phyloP scores from a whole-genome alignment of 2,113 vertebrate species.

The Pomatostomus ruficeps region DNA sequence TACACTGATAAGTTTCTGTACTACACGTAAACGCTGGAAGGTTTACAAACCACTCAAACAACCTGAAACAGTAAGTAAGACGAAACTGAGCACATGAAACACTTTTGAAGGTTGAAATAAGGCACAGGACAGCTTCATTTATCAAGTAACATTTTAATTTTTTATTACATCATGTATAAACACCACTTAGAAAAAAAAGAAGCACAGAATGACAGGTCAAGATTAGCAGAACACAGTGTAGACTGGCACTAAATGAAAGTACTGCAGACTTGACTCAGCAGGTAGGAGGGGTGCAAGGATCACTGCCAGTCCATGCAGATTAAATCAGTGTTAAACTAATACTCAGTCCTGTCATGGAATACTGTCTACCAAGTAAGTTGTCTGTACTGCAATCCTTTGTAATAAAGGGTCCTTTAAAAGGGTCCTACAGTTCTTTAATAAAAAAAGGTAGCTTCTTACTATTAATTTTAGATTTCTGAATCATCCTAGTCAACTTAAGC shows the following conservation, averaged over 20 bases:
- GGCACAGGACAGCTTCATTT: background rate
- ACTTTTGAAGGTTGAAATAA: background rate
- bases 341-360: background rate
- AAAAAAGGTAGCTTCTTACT: background rate
- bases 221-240: background rate
- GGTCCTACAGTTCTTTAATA: background rate
- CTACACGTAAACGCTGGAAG: background rate
- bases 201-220: background rate
- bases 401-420: background rate
- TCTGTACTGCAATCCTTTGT: background rate
- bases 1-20: background rate
- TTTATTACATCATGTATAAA: constrained; percentile 53
- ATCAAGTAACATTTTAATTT: background rate
- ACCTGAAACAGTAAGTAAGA: background rate
- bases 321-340: background rate
- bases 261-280: background rate
- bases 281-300: background rate
- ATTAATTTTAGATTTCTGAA: background rate
- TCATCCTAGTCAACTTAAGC: background rate
- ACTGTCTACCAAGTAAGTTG: background rate
- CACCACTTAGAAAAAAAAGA: background rate
- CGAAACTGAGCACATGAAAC: background rate
- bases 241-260: background rate
- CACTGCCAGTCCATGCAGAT: background rate
- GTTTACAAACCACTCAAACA: background rate